Conservation (phyloP, 2,888 invertebrate genomes). For the Lasioglossum calceatum region DNA sequence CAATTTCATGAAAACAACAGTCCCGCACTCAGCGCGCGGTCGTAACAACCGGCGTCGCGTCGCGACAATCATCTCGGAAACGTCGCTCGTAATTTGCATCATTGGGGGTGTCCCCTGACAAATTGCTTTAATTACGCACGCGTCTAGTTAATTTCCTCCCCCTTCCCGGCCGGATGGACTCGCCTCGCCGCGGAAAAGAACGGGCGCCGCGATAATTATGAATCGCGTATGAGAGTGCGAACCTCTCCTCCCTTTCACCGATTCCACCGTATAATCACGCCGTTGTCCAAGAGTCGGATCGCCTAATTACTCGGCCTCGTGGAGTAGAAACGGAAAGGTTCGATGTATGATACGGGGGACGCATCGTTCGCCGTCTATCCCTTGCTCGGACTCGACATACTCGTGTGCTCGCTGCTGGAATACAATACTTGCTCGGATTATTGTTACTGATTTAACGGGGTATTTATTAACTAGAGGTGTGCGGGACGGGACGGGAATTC, state of each 20-base stretch:
- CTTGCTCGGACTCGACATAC: neutral
- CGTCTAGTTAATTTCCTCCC: slow-evolving; percentile 47
- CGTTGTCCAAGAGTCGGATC: slow-evolving; percentile 34
- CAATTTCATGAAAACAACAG: slow-evolving; percentile 1
- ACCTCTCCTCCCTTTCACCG: neutral
- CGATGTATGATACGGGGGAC: neutral
- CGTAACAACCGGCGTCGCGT: slow-evolving; percentile 7
- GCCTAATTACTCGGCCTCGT: slow-evolving; percentile 35
- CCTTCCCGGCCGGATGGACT: neutral
- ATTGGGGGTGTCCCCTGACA: slow-evolving; percentile 32
- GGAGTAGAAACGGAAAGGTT: slow-evolving; percentile 19
- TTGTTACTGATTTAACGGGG: neutral
- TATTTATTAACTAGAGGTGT: too few relatives aligned
- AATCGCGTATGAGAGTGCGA: slow-evolving; percentile 8
- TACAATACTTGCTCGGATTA: neutral
- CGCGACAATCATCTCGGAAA: slow-evolving; percentile 32
- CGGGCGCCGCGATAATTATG: slow-evolving; percentile 43
- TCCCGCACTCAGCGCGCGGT: neutral
- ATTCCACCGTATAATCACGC: slow-evolving; percentile 28
- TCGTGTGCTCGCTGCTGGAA: neutral
- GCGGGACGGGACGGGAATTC: too few relatives aligned
- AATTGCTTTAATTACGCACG: slow-evolving; percentile 55
- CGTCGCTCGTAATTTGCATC: slow-evolving; percentile 40
- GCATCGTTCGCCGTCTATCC: slow-evolving; percentile 15
- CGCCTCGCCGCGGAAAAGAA: slow-evolving; percentile 11